Base-by-base conservation (phyloP, 2,888 invertebrate species). In the Campoplex nolae region DNA sequence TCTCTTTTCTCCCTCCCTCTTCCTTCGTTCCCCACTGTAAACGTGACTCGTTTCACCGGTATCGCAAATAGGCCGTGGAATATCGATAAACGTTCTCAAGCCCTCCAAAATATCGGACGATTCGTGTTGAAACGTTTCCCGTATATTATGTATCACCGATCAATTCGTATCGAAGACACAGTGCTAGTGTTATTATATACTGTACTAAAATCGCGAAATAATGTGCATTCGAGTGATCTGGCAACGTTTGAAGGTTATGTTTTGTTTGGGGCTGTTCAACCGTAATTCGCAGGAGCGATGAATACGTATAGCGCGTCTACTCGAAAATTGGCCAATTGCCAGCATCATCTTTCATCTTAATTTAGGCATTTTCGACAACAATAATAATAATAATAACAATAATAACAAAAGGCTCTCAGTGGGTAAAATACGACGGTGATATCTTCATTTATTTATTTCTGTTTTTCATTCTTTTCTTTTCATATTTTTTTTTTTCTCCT, bases 61-160 rank as follows among this genome's bases (percentile, higher is more conserved):
- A 74, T 75, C 58, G 82, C 81, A 90, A 88, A 88, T 88, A 88
- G 86, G 88, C 88, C 87, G 85, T 87, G 80, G 68, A 76, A 71
- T 89, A 91, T 91, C 90, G 89, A 91, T 90, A 90, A 91, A 90
- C 89, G 89, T 85, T 91, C 23, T 23, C 88, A 91, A 84, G 80
- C 32, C 70, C n/a, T 45, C 2, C n/a, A 32, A 65, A 16, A 58
- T 62, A 32, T 85, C 38, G 58, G 28, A 28, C 51, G 70, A 32
- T 58, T 54, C 83, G 45, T 42, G 62, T 48, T 28, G 51, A 28
- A 8, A 42, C 51, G 28, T 13, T 70, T 48, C 54, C 45, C 68
- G 23, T 42, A 42, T 42, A 38, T 67, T 3, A 38, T 65, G 23
- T 23, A 65, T 65, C 23, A 58, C 28, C 58, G 58, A 28, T 58